Base-by-base conservation (phyloP, 2,888 invertebrate species). In the Drosophila peninsularis region DNA sequence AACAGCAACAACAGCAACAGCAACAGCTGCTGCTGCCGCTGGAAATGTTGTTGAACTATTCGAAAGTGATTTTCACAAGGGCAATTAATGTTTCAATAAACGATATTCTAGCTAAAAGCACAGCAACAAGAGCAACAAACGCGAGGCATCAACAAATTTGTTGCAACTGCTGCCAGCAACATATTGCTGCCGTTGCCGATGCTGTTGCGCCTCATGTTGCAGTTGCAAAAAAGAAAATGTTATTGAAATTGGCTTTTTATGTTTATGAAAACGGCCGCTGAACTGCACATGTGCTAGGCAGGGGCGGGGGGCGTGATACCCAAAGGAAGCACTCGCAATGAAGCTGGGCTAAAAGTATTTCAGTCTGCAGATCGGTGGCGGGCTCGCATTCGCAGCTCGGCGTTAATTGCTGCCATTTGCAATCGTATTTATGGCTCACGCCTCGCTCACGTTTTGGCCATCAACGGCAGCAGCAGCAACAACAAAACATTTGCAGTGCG, bases 51-150 rank as follows among this genome's bases (percentile, higher is more conserved):
- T 80, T 81, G 75, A 87, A 75, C 79, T 77, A 74, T 83, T 77
- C 69, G 78, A 78, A 84, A 88, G 75, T 81, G 86, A 85, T 80
- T 84, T 84, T 82, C 82, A 84, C 82, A 82, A 80, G 78, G 77
- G 80, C 90, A 90, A 89, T 90, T 90, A 90, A 90, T 90, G 89
- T 90, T 90, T 90, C 90, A 90, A 90, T 90, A 90, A 90, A 88
- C 89, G 90, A 83, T 89, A 87, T 89, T 86, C 71, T 75, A 71
- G 74, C 75, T 64, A 24, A 49, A 21, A 66, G 32, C 47, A 45
- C 60, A 66, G 39, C 65, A 64, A 42, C 67, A 70, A 21, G 50
- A 55, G 1, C 71, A 45, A 10, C 54, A 61, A 52, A 47, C 49
- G 49, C 10, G 44, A 50, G 57, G 71, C 58, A 75, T 45, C 68